These are phyloP conservation scores for Brachionus plicatilis DNA, from an alignment of 1,140 invertebrate species.

Conservation along the genomic window DNA sequence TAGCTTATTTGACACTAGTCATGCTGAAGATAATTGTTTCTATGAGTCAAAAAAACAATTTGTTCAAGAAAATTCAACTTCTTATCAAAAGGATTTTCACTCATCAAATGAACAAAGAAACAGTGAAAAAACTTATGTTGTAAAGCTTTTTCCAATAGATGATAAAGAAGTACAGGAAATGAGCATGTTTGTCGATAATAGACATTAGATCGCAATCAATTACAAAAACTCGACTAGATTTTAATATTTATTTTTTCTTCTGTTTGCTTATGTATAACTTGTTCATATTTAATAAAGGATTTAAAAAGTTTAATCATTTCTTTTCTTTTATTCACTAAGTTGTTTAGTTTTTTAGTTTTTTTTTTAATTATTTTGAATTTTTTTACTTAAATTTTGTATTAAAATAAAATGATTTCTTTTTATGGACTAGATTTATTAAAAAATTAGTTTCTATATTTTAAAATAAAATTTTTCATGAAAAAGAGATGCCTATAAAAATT, in stretches of 20 bases:
- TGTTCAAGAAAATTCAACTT: not conserved
- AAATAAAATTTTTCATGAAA: no score
- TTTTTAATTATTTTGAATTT: no score
- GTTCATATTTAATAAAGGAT: not conserved
- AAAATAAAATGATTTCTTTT: no score
- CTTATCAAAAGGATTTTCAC: not conserved
- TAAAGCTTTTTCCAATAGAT: slow-evolving; percentile 16
- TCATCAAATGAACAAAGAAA: not conserved
- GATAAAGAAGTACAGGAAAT: slow-evolving; percentile 38
- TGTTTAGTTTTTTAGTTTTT: not conserved
- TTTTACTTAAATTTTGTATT: no score
- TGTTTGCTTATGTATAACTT: not conserved
- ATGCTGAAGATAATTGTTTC: not conserved
- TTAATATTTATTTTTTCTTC: not conserved
- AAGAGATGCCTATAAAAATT: no score
- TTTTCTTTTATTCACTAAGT: not conserved
- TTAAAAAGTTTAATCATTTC: not conserved
- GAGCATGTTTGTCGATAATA: slow-evolving; percentile 29
- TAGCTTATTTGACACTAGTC: not conserved
- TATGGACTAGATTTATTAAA: no score
- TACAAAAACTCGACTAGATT: not conserved
- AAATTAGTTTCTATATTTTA: no score
- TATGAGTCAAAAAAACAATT: not conserved
- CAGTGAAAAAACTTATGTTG: slow-evolving; percentile 29
- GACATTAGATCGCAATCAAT: not conserved